Percentiles rank a stretch among this genome's conserved stretches.
Evolutionary conservation across 2,113 vertebrate genomes (phyloP).

Genomic region (Syrmaticus mikado): DNA sequence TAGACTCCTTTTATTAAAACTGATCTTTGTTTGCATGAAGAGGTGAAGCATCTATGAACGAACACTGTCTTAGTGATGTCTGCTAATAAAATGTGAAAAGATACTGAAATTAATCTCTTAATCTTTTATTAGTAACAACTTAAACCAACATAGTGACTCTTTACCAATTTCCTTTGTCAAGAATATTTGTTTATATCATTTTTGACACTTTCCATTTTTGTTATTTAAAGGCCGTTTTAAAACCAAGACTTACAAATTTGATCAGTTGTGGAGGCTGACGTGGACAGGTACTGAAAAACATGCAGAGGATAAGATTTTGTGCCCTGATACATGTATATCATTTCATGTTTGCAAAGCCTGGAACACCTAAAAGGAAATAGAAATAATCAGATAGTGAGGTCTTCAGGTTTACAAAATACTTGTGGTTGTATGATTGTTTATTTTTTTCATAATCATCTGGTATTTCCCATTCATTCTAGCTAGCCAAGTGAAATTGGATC

Average conservation of each 20-base stretch:
- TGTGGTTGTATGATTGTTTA: neutral
- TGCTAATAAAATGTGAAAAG: constrained; percentile 5
- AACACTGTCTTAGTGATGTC: neutral
- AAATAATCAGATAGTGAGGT: neutral
- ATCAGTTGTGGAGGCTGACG: neutral
- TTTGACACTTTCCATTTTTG: constrained; percentile 18
- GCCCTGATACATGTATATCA: neutral
- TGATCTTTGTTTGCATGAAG: neutral
- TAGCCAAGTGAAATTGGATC: neutral
- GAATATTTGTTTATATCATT: neutral
- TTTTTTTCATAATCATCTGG: neutral
- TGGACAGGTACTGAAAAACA: neutral
- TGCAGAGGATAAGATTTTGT: neutral
- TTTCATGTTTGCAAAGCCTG: neutral
- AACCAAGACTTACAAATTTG: neutral
- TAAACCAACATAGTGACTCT: neutral
- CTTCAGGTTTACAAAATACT: neutral
- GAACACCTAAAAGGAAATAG: neutral
- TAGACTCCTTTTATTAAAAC: neutral
- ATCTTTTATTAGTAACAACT: constrained; percentile 11
- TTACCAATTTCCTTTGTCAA: neutral
- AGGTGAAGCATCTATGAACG: neutral
- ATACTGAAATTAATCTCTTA: neutral
- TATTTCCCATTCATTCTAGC: neutral
- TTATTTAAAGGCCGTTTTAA: constrained; percentile 32